Evolutionary conservation across 35 echinoderm and acorn worm species (phyloP).

Genomic region (Apostichopus californicus): DNA sequence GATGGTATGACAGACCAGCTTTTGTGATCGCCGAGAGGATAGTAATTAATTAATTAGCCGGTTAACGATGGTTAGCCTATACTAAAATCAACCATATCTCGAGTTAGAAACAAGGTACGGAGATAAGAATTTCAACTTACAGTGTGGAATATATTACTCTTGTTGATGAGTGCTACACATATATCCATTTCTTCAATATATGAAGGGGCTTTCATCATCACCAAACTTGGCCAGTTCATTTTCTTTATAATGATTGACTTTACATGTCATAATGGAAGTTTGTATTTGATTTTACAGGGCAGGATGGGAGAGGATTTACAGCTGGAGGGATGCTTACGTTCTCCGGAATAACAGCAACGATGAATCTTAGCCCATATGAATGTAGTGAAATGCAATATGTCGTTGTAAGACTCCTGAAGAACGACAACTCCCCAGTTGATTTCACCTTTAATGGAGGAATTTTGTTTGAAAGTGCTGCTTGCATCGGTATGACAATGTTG

Average conservation of each 20-base stretch:
- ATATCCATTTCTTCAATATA: too few relatives aligned
- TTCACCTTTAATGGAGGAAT: neutral
- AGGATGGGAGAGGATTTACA: neutral
- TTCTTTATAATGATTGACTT: neutral
- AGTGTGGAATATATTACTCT: too few relatives aligned
- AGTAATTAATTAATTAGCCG: too few relatives aligned
- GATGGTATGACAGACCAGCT: too few relatives aligned
- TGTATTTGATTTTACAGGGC: neutral
- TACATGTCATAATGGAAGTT: neutral
- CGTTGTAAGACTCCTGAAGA: neutral
- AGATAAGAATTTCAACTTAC: too few relatives aligned
- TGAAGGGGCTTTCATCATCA: too few relatives aligned
- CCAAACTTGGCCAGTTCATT: too few relatives aligned
- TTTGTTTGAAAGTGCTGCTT: neutral
- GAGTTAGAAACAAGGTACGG: too few relatives aligned
- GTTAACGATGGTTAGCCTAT: too few relatives aligned
- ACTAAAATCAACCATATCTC: too few relatives aligned
- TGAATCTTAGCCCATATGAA: slow-evolving; percentile 9
- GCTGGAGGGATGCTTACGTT: neutral
- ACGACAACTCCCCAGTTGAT: slow-evolving; percentile 2
- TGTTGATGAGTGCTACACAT: too few relatives aligned
- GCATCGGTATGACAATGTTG: neutral
- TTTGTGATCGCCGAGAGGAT: too few relatives aligned
- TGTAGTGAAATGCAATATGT: neutral
- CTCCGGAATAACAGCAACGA: neutral